phyloP scores from a whole-genome alignment of 2,797 vertebrate genomes.

The Myotis planiceps region DNA sequence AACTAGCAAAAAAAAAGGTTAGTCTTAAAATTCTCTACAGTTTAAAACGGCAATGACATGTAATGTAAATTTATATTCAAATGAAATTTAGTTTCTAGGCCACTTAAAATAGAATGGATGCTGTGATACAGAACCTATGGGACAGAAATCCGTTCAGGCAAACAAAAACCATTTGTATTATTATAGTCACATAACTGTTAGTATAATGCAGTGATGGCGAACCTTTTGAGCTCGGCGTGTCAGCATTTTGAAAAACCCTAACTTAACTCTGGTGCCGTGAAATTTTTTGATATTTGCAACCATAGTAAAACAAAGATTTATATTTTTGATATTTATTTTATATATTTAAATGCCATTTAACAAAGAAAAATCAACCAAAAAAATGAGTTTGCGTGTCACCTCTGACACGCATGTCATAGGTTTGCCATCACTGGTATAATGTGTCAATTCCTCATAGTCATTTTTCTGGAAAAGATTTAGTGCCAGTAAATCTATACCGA shows the following conservation, averaged over 20 bases:
- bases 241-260: no score
- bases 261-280: no score
- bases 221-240: no score
- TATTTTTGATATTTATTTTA: no score
- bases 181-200: conserved; percentile 31
- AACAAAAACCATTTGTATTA: conserved; percentile 29
- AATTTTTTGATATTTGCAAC: no score
- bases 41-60: conserved; percentile 56
- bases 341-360: no score
- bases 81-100: conserved; percentile 48
- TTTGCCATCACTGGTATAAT: background rate
- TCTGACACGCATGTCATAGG: no score
- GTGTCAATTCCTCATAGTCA: background rate
- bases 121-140: background rate
- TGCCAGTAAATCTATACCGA: background rate
- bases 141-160: background rate
- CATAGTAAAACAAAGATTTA: no score
- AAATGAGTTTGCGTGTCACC: no score
- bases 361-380: no score
- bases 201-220: background rate
- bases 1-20: conserved; percentile 45
- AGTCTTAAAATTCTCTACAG: conserved; percentile 31
- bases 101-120: background rate
- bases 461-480: conserved; percentile 6
- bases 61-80: conserved; percentile 18